Conservation (phyloP, 2,888 invertebrate genomes). For the Ptilodon capucinus region DNA sequence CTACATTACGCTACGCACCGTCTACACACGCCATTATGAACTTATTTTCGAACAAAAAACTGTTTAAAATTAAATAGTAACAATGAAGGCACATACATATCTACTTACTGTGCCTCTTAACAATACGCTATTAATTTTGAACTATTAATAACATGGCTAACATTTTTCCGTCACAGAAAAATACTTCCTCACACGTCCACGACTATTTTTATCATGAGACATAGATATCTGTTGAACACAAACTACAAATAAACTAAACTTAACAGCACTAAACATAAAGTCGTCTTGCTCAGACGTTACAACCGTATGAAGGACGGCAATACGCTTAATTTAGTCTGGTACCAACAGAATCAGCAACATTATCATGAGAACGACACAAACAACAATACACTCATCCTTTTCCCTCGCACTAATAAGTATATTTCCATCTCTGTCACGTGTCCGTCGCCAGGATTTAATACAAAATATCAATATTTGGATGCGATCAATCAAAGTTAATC, state of each 20-base stretch:
- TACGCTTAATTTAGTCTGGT: no score
- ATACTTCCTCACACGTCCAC: constrained; percentile 52
- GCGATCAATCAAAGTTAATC: constrained; percentile 82
- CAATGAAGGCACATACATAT: no score
- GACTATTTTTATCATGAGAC: constrained; percentile 51
- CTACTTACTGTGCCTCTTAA: background rate
- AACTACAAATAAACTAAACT: no score
- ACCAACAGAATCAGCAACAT: no score
- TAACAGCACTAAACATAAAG: no score
- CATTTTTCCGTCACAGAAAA: constrained; percentile 26
- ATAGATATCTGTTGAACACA: no score
- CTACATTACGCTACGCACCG: background rate
- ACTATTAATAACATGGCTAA: constrained; percentile 9
- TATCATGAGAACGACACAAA: constrained; percentile 49
- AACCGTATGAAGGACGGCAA: no score
- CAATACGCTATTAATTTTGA: constrained; percentile 29
- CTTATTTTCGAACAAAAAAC: background rate
- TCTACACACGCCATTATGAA: background rate
- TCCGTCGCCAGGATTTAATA: constrained; percentile 58
- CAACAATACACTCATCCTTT: constrained; percentile 30
- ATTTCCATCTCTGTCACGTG: constrained; percentile 41
- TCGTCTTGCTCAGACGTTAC: no score
- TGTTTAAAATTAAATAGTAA: background rate
- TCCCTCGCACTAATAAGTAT: constrained; percentile 27
- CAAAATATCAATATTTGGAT: constrained; percentile 80